These are phyloP conservation scores for Drosophila setifemur DNA, from an alignment of 1,140 invertebrate species.

Conservation along the genomic window DNA sequence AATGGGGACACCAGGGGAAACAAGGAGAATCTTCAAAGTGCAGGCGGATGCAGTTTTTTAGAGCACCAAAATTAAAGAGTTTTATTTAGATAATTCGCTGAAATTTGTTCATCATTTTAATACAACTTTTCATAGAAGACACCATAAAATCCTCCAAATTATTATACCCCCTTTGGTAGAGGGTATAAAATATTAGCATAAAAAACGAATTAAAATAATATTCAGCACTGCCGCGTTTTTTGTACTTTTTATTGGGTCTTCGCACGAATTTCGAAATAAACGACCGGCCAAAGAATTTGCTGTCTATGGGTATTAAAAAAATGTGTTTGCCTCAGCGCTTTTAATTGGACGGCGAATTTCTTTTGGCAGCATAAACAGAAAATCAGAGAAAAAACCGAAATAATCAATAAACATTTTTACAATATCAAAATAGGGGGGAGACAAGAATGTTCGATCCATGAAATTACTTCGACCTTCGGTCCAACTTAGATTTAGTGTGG, in stretches of 20 bases:
- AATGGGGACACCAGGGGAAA: slow-evolving; percentile 25
- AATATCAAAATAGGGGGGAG: slow-evolving; percentile 15
- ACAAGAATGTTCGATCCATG: slow-evolving; percentile 36
- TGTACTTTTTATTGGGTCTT: slow-evolving; percentile 48
- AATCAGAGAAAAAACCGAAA: slow-evolving; percentile 31
- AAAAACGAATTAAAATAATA: slow-evolving; percentile 53
- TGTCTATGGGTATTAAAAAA: slow-evolving; percentile 49
- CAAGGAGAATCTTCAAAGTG: no score
- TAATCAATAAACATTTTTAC: slow-evolving; percentile 31
- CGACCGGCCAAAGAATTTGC: slow-evolving; percentile 62
- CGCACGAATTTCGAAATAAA: slow-evolving; percentile 71
- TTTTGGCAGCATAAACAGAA: slow-evolving; percentile 62
- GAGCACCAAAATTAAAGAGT: no score
- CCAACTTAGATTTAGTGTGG: slow-evolving; percentile 34
- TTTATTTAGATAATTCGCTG: no score
- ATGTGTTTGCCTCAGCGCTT: slow-evolving; percentile 36
- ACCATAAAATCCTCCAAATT: neutral
- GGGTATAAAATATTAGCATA: slow-evolving; percentile 58
- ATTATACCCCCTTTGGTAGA: slow-evolving; percentile 8
- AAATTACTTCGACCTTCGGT: slow-evolving; percentile 66
- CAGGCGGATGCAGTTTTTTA: no score
- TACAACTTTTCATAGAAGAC: neutral
- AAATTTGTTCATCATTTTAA: no score
- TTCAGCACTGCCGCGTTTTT: slow-evolving; percentile 28
- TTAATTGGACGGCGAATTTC: slow-evolving; percentile 40